These are phyloP conservation scores for Reinhardtius hippoglossoides DNA, from an alignment of 2,113 vertebrate species.

Conservation along the genomic window DNA sequence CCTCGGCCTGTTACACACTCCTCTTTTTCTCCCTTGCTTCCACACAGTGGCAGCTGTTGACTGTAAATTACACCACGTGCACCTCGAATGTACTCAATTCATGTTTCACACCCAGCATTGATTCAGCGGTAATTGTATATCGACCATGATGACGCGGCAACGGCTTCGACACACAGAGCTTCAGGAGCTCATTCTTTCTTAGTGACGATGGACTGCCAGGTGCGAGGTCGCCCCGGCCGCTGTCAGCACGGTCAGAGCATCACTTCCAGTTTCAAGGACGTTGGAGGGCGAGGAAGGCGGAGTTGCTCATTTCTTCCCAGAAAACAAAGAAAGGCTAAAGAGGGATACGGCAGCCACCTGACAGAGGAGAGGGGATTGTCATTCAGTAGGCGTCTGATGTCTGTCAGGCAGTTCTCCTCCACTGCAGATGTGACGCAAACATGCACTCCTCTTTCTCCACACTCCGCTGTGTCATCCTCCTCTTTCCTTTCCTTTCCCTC, in stretches of 20 bases:
- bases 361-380: constrained; percentile 69
- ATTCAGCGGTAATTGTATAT: constrained; percentile 62
- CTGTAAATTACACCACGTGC: constrained; percentile 7
- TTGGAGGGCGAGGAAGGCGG: constrained; percentile 1
- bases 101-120: constrained; percentile 33
- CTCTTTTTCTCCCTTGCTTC: background rate
- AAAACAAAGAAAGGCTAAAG: constrained; percentile 12
- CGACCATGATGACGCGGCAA: constrained; percentile 17
- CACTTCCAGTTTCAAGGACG: constrained; percentile 55
- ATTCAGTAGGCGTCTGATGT: constrained; percentile 75
- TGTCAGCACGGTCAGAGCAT: background rate
- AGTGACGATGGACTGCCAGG: constrained; percentile 33
- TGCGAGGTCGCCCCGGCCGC: constrained; percentile 7
- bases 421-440: constrained; percentile 79
- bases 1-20: constrained; percentile 6
- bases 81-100: constrained; percentile 22
- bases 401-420: constrained; percentile 76
- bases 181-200: constrained; percentile 14
- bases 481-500: constrained; percentile 11
- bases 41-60: background rate
- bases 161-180: background rate
- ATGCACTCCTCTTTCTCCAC: constrained; percentile 49
- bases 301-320: constrained; percentile 1
- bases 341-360: constrained; percentile 52
- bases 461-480: constrained; percentile 55